These are phyloP conservation scores for Hydrolagus colliei DNA, from an alignment of 2,797 vertebrate species.

Conservation along the genomic window DNA sequence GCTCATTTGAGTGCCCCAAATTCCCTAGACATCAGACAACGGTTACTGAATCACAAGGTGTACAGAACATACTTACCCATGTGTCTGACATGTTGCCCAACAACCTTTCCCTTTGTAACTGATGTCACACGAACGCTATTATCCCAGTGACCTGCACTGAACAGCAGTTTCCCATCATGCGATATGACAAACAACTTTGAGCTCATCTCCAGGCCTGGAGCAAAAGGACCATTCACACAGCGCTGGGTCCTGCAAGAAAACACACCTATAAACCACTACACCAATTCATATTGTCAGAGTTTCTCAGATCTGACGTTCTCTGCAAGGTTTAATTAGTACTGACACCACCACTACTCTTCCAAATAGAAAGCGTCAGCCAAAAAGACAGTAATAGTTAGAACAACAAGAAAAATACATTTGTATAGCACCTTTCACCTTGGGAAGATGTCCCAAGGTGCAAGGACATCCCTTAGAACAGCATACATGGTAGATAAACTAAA, in stretches of 20 bases:
- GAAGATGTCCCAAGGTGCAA: no score
- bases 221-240: conserved; percentile 73
- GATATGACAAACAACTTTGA: conserved; percentile 80
- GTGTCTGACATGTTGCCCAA: conserved; percentile 81
- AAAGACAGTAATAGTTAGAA: no score
- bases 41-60: background rate
- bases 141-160: conserved; percentile 94
- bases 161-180: conserved; percentile 87
- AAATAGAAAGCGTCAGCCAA: background rate
- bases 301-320: no score
- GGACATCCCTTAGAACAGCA: no score
- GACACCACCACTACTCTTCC: background rate
- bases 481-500: no score
- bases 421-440: no score
- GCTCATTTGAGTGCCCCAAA: background rate
- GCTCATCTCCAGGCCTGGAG: conserved; percentile 73
- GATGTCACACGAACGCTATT: conserved; percentile 88
- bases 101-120: conserved; percentile 77
- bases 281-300: background rate
- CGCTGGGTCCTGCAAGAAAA: conserved; percentile 73
- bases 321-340: background rate
- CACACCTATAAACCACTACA: background rate
- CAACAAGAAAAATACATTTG: no score
- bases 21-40: no score
- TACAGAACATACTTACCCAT: conserved; percentile 70